Evolutionary conservation across 30 jellyfish, hydroid and myxozoan genomes (phyloP), one percentile per base, ranked within the genome.

Genomic region (Cassiopea andromeda): DNA sequence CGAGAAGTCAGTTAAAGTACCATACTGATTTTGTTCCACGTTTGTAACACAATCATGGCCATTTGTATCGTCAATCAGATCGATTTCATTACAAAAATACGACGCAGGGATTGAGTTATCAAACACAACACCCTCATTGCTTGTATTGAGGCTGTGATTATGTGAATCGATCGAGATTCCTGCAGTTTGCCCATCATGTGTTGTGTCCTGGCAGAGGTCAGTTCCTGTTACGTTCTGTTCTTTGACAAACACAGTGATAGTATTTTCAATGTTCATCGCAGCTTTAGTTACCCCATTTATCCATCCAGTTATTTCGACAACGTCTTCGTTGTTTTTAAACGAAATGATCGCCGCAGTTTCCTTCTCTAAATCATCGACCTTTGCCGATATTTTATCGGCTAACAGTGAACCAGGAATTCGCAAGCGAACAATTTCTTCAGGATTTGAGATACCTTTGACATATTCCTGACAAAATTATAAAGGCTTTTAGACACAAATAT

Each of bases 251-350:
- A 84, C 68, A 85, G 91, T 91, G 69, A 95, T 92, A 43, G 91
- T 73, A 44, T 87, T 92, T 77, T 95, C 99, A 46, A 95, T 78
- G 78, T 73, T 85, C 90, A 82, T 77, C 12, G 96, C 92, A 18
- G 99, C 99, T 77, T 91, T 95, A 19, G 99, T 95, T 13, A 95
- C 99, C 69, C 98, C 93, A 50, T 96, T 79, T 87, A 95, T 95
- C 61, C 97, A 92, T 47, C 99, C 99, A 87, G 97, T 81, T 75
- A 95, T 91, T 87, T 95, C 99, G 46, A 95, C 98, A 44, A 87
- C 61, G 57, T 95, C 99, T 70, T 85, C 97, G 76, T 85, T 75
- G 45, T 96, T 87, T 2, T 84, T 87, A 75, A 95, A 91, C 14
- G 93, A 94, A 86, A 95, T 95, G 54, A 91, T 91, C 6, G 98